Evolutionary conservation across 2,797 vertebrate species (phyloP).

Genomic region (Typhlichthys subterraneus): DNA sequence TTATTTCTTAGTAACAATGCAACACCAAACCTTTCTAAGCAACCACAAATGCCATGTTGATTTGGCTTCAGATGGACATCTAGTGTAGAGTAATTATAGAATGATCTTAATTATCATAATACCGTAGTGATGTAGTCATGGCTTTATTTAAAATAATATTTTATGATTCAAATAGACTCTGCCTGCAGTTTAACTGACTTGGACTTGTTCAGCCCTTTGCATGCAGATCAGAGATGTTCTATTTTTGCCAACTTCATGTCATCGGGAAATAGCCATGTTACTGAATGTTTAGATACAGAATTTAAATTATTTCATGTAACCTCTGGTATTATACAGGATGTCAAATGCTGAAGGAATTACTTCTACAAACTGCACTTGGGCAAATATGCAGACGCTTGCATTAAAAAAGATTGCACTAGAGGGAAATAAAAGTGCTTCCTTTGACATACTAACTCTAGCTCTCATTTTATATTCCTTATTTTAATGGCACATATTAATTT

Average conservation of each 20-base stretch:
- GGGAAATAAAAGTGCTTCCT: background rate
- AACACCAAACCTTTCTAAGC: conserved; percentile 26
- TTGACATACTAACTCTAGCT: conserved; percentile 3
- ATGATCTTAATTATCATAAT: conserved; percentile 24
- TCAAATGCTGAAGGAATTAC: background rate
- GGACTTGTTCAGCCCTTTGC: conserved; percentile 48
- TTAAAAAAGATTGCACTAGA: conserved; percentile 21
- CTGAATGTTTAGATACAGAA: conserved; percentile 3
- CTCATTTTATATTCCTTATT: background rate
- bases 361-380: conserved; percentile 14
- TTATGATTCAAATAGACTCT: conserved; percentile 32
- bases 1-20: conserved; percentile 6
- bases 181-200: conserved; percentile 46
- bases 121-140: conserved; percentile 41
- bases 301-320: background rate
- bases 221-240: conserved; percentile 36
- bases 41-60: conserved; percentile 17
- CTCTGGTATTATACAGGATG: background rate
- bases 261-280: background rate
- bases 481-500: background rate
- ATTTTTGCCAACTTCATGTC: background rate
- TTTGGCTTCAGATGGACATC: conserved; percentile 9
- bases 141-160: conserved; percentile 44
- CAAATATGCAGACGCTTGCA: conserved; percentile 43
- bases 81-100: background rate